Evolutionary conservation across 2,113 vertebrate genomes (phyloP), one percentile per base, ranked within the genome.

Genomic region (Osmerus mordax): DNA sequence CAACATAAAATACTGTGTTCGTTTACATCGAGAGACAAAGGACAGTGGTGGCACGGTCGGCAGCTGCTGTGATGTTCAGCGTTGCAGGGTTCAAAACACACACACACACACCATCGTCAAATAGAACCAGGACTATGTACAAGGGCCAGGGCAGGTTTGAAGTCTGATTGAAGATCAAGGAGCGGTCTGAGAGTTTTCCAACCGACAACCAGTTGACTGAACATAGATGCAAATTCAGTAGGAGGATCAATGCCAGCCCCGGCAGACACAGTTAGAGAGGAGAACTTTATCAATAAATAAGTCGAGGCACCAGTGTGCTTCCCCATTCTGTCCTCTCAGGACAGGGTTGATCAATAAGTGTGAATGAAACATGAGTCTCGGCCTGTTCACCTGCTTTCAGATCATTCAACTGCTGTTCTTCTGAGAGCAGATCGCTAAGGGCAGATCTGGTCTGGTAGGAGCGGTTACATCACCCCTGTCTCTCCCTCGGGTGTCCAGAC

Each of bases 281-380:
- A 58, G 61, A 73, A 28, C 1, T 0, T 55, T 70, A 4, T 68
- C 4, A 0, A 65, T 16, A 75, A 67, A 71, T 21, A 70, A 6
- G 15, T 32, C 60, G n/a, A 47, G 2, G 0, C 23, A 51, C 58
- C 18, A 52, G 52, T 51, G 62, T 51, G 21, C 19, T 52, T 72
- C 72, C 55, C 36, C 60, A 28, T 76, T 79, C 67, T 23, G 41
- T 19, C 69, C 12, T 52, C 47, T 67, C 64, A 28, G 55, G 36
- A 75, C 66, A 28, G 67, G 41, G 70, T 25, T 32, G 59, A 78
- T 68, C 67, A 73, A 53, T 60, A 21, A 0, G 15, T 51, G 23
- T 72, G 68, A 82, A 75, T 77, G 71, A 82, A 75, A 80, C 74
- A 78, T 73, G 53, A n/a, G 58, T 16, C 21, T 9, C 14, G n/a